These are phyloP conservation scores for Taurulus bubalis DNA, from an alignment of 2,113 vertebrate species.

Conservation along the genomic window DNA sequence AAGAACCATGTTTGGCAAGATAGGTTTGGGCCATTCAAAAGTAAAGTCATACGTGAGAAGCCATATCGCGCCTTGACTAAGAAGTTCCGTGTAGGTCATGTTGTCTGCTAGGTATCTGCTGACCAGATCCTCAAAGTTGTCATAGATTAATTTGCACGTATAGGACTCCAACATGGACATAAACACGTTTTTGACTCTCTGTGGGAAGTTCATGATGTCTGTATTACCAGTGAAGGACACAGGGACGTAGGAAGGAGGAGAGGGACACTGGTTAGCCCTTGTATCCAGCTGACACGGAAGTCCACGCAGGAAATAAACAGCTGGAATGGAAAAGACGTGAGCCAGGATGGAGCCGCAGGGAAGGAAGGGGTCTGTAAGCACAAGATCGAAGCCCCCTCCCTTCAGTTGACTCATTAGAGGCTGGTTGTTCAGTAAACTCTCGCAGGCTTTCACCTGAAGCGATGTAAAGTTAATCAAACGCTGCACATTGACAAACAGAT, in stretches of 20 bases:
- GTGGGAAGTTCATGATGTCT: conserved; percentile 84
- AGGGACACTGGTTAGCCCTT: conserved; percentile 82
- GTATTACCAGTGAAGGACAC: conserved; percentile 51
- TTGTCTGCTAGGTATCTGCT: conserved; percentile 77
- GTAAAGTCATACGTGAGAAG: conserved; percentile 87
- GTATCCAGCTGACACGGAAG: conserved; percentile 83
- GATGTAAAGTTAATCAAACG: conserved; percentile 66
- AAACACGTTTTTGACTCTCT: conserved; percentile 85
- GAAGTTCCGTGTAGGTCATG: conserved; percentile 77
- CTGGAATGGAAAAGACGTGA: conserved; percentile 83
- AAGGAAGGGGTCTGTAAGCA: conserved; percentile 87
- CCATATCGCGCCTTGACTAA: conserved; percentile 85
- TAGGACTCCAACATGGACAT: conserved; percentile 31
- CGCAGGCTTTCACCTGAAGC: conserved; percentile 71
- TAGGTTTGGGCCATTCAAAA: conserved; percentile 87
- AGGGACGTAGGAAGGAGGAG: conserved; percentile 86
- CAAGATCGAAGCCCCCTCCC: conserved; percentile 78
- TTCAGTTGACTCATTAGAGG: conserved; percentile 79
- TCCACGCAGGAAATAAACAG: conserved; percentile 85
- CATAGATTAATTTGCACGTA: conserved; percentile 61
- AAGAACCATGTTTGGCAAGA: conserved; percentile 89
- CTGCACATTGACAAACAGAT: conserved; percentile 46
- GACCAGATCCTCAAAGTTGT: conserved; percentile 72
- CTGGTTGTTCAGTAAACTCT: conserved; percentile 77
- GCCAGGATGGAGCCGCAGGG: conserved; percentile 88